phyloP scores from a whole-genome alignment of 2,113 vertebrate genomes.

The Rhea americana region DNA sequence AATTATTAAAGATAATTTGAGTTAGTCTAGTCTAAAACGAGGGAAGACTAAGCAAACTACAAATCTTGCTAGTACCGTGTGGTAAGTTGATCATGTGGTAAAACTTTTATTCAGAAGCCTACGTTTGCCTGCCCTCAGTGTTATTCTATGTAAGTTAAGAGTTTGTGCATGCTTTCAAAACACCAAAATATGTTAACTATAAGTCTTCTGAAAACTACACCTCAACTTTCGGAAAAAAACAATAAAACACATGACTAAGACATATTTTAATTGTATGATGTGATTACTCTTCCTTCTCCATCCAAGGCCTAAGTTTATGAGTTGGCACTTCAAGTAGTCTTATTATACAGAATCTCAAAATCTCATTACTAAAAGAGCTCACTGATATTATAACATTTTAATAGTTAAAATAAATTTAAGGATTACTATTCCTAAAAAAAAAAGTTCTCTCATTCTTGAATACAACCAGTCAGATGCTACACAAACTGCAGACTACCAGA shows the following conservation, averaged over 20 bases:
- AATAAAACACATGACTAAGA: background rate
- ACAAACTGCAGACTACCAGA: background rate
- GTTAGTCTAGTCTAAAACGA: background rate
- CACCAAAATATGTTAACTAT: background rate
- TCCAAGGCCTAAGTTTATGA: background rate
- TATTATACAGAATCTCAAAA: background rate
- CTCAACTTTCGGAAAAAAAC: background rate
- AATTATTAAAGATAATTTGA: background rate
- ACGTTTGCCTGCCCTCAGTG: background rate
- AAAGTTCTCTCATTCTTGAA: background rate
- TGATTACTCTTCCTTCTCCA: background rate
- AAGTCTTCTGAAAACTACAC: background rate
- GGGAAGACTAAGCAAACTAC: background rate
- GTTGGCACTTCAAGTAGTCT: background rate
- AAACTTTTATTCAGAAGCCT: background rate
- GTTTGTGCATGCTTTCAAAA: background rate
- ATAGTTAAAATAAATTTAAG: background rate
- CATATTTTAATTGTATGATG: background rate
- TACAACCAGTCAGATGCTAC: background rate
- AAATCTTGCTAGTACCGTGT: background rate
- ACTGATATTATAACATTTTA: background rate
- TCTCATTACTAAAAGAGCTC: background rate
- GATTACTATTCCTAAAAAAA: too few species aligned
- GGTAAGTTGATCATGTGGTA: background rate
- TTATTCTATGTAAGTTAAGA: background rate